Percentiles rank a stretch among this genome's conserved stretches.
These are phyloP conservation scores for Halcyon leucocephala DNA, from an alignment of 2,797 vertebrate genomes.

Conservation along the genomic window DNA sequence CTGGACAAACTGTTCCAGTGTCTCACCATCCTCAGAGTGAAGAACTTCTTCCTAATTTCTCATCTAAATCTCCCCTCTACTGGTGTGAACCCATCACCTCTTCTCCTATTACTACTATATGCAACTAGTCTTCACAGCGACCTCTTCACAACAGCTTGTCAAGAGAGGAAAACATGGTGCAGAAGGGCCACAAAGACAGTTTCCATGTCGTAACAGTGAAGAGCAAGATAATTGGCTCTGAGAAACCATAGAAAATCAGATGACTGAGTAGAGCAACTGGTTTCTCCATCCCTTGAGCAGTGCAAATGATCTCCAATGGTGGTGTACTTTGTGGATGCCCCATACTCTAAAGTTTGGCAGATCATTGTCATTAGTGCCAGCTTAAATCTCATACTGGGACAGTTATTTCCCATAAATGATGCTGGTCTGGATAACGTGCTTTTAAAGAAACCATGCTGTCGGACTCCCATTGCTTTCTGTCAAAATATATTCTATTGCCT, in stretches of 20 bases:
- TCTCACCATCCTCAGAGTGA: too few species aligned
- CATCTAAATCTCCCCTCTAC: too few species aligned
- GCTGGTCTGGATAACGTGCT: neutral
- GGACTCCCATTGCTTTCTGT: neutral
- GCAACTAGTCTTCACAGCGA: accelerated
- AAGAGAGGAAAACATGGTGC: neutral
- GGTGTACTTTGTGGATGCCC: neutral
- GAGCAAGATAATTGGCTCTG: accelerated
- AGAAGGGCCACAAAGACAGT: neutral
- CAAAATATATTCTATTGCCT: neutral
- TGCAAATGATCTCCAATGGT: neutral
- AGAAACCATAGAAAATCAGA: neutral
- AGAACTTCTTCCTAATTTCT: too few species aligned
- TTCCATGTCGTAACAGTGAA: neutral
- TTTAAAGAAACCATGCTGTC: neutral
- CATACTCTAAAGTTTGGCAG: neutral
- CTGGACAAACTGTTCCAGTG: too few species aligned
- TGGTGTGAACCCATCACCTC: too few species aligned
- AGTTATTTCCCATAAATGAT: neutral
- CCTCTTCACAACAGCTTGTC: accelerated
- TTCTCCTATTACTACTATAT: too few species aligned
- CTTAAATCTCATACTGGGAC: neutral
- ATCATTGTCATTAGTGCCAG: neutral
- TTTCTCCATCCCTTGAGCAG: neutral
- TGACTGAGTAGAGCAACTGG: accelerated